phyloP scores from a whole-genome alignment of 2,113 vertebrate genomes.

The Phalacrocorax pelagicus region DNA sequence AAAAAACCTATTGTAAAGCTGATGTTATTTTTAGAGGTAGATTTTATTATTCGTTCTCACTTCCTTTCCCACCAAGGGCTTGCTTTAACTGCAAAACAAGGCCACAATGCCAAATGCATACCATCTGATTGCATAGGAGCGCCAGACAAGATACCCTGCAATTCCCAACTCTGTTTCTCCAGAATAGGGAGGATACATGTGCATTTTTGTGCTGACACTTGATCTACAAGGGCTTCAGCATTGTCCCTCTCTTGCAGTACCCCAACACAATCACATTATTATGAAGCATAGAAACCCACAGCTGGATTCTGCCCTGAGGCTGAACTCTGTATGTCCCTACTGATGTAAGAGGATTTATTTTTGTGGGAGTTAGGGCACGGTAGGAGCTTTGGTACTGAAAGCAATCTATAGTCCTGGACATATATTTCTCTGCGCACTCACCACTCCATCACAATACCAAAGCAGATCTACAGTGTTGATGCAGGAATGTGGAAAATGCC shows the following conservation, averaged over 20 bases:
- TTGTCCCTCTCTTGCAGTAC: neutral
- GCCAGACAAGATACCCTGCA: neutral
- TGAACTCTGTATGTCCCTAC: neutral
- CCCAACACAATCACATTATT: neutral
- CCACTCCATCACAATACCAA: neutral
- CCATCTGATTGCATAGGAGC: neutral
- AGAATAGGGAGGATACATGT: neutral
- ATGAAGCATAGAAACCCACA: neutral
- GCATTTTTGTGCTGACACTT: neutral
- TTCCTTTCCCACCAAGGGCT: neutral
- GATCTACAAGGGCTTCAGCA: neutral
- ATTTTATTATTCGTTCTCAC: neutral
- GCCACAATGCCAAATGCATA: neutral
- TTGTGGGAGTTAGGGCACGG: neutral
- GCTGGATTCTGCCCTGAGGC: neutral
- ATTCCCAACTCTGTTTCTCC: neutral
- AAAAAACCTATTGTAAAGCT: slow-evolving; percentile 18
- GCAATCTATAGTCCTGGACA: neutral
- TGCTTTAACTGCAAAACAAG: neutral
- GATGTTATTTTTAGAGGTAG: slow-evolving; percentile 12
- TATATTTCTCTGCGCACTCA: neutral
- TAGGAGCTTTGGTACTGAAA: neutral
- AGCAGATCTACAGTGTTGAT: neutral
- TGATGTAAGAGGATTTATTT: neutral
- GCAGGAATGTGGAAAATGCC: neutral